phyloP scores from a whole-genome alignment of 2,888 invertebrate species.

The Adela reaumurella region DNA sequence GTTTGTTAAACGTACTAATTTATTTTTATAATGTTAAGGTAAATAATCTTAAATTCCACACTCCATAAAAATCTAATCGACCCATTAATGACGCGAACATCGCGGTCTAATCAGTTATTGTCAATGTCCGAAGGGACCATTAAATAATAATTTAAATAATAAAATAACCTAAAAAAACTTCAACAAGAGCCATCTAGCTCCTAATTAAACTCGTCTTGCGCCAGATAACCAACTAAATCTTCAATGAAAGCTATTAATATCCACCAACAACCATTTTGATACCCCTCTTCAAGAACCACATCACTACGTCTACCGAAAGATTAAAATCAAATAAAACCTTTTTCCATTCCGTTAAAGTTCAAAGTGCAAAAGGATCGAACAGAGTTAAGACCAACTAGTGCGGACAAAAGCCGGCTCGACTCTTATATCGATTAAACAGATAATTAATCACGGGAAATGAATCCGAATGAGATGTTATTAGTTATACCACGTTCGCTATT shows the following conservation, averaged over 20 bases:
- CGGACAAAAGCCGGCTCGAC: background rate
- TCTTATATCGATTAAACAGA: constrained; percentile 58
- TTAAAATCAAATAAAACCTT: too few species aligned
- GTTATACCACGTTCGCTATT: constrained; percentile 53
- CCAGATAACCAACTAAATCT: constrained; percentile 40
- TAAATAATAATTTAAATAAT: background rate
- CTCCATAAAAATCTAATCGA: background rate
- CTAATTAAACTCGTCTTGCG: background rate
- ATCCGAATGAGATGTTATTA: constrained; percentile 58
- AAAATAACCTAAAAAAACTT: background rate
- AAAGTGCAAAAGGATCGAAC: too few species aligned
- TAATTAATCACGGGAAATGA: constrained; percentile 57
- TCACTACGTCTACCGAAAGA: constrained; percentile 51
- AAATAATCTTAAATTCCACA: too few species aligned
- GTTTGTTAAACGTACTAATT: too few species aligned
- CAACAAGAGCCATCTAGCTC: background rate
- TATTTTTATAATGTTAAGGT: too few species aligned
- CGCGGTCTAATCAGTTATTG: background rate
- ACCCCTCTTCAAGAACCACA: constrained; percentile 33
- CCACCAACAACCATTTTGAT: constrained; percentile 45
- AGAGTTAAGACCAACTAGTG: background rate
- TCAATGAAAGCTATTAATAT: constrained; percentile 53
- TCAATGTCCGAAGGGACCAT: background rate
- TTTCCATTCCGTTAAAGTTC: too few species aligned
- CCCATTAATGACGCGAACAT: background rate